A percentile compares a stretch with the other conserved stretches of the same genome.
Evolutionary conservation across 2,113 vertebrate species (phyloP).

Genomic region (Electrona antarctica): DNA sequence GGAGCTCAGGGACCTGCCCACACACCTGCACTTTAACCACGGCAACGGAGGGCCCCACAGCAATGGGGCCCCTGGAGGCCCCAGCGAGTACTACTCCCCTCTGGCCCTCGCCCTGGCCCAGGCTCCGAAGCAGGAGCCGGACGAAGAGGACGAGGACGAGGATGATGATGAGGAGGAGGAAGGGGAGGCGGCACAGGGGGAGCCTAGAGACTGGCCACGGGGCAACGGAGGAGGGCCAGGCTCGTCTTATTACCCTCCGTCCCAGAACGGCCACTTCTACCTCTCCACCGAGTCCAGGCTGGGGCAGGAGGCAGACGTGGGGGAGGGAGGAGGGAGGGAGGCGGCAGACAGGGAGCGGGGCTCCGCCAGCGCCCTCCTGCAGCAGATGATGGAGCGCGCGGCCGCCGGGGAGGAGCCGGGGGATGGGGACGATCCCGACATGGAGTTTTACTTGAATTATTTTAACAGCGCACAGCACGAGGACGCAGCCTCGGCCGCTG

Average conservation of each 20-base stretch:
- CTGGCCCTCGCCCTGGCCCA: constrained; percentile 71
- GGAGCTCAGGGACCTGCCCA: constrained; percentile 82
- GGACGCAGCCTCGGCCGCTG: constrained; percentile 74
- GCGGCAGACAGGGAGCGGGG: constrained; percentile 79
- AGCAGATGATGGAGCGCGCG: constrained; percentile 89
- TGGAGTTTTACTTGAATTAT: constrained; percentile 99
- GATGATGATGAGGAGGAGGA: constrained; percentile 80
- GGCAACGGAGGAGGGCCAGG: constrained; percentile 67
- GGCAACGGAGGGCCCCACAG: constrained; percentile 76
- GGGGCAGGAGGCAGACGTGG: constrained; percentile 73
- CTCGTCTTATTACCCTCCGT: constrained; percentile 80
- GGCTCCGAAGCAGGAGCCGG: constrained; percentile 72
- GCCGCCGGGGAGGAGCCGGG: constrained; percentile 80
- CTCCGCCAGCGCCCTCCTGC: constrained; percentile 90
- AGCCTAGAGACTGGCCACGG: constrained; percentile 41
- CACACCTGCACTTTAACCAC: constrained; percentile 82
- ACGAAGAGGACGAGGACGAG: constrained; percentile 88
- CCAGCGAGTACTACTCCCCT: constrained; percentile 75
- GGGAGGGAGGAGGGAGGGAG: constrained; percentile 70
- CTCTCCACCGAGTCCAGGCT: constrained; percentile 76
- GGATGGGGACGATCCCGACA: constrained; percentile 88
- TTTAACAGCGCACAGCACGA: constrained; percentile 86
- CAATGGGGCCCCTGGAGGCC: constrained; percentile 71
- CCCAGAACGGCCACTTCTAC: constrained; percentile 87
- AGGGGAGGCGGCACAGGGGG: constrained; percentile 48